Conservation (phyloP, 1,140 invertebrate species). For the Philopotamus ludificatus region DNA sequence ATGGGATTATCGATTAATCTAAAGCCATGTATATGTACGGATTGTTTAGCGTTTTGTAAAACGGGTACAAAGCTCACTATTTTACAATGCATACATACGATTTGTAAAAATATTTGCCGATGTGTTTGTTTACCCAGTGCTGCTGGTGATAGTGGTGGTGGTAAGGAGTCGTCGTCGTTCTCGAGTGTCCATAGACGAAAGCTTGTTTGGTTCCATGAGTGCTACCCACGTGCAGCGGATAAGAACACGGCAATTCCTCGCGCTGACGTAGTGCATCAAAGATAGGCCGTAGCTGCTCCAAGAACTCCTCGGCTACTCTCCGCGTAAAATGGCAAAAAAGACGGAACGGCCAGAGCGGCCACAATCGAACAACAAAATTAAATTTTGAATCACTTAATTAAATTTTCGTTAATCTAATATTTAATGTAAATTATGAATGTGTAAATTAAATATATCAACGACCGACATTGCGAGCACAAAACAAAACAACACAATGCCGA, state of each 20-base stretch:
- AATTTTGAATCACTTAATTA: too few species aligned
- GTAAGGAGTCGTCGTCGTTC: constrained; percentile 52
- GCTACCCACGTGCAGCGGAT: constrained; percentile 77
- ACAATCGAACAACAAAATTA: too few species aligned
- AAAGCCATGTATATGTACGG: too few species aligned
- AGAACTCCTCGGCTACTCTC: constrained; percentile 84
- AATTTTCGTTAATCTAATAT: too few species aligned
- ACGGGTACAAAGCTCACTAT: background rate
- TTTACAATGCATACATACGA: constrained; percentile 1
- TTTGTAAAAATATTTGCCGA: background rate
- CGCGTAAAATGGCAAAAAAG: too few species aligned
- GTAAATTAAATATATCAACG: too few species aligned
- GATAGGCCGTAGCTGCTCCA: constrained; percentile 89
- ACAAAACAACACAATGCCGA: too few species aligned
- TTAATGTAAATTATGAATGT: too few species aligned
- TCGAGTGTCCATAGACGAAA: constrained; percentile 56
- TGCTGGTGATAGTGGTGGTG: constrained; percentile 54
- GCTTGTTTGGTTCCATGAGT: constrained; percentile 58
- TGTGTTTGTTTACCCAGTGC: constrained; percentile 41
- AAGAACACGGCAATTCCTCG: constrained; percentile 83
- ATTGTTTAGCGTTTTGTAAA: too few species aligned
- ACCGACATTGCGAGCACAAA: too few species aligned
- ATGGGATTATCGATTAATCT: too few species aligned
- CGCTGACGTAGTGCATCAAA: constrained; percentile 87
- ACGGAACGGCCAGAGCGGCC: too few species aligned